These are phyloP conservation scores for Drosophila baimaii DNA, from an alignment of 1,140 invertebrate genomes.

Conservation along the genomic window DNA sequence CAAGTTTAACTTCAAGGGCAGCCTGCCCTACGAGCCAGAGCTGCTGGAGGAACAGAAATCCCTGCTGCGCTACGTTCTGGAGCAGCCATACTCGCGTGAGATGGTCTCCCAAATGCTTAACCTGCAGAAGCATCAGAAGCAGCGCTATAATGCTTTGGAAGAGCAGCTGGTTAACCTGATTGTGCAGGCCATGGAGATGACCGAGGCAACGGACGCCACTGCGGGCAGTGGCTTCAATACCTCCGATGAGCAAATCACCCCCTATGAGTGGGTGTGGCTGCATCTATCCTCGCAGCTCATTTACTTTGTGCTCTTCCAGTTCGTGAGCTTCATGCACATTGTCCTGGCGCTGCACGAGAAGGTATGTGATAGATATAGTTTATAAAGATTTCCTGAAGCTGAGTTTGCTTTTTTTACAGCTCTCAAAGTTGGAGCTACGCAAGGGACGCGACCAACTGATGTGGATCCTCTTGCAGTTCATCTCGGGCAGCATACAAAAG, in stretches of 20 bases:
- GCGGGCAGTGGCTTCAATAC: slow-evolving; percentile 76
- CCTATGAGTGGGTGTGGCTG: slow-evolving; percentile 91
- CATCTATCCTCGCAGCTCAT: slow-evolving; percentile 97
- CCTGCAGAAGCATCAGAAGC: slow-evolving; percentile 92
- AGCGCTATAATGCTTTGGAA: slow-evolving; percentile 94
- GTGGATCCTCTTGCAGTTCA: slow-evolving; percentile 99
- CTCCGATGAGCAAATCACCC: slow-evolving; percentile 75
- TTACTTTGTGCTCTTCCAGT: slow-evolving; percentile 97
- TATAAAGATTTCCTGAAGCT: neutral
- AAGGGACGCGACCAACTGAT: slow-evolving; percentile 97
- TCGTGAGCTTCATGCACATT: slow-evolving; percentile 96
- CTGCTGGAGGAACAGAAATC: slow-evolving; percentile 95
- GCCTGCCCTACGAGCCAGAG: slow-evolving; percentile 95
- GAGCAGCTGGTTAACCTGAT: slow-evolving; percentile 97
- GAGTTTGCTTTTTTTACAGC: slow-evolving; percentile 83
- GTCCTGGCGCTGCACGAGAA: slow-evolving; percentile 95
- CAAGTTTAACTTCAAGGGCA: slow-evolving; percentile 95
- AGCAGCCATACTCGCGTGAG: slow-evolving; percentile 97
- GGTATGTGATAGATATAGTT: slow-evolving; percentile 84
- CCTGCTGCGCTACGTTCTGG: slow-evolving; percentile 94
- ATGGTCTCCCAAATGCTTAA: slow-evolving; percentile 98
- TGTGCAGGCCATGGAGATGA: slow-evolving; percentile 95
- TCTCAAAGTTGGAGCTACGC: slow-evolving; percentile 91
- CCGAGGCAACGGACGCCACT: slow-evolving; percentile 87
- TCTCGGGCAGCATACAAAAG: slow-evolving; percentile 97